A percentile compares a stretch with the other conserved stretches of the same genome.
phyloP scores from a whole-genome alignment of 1,140 invertebrate species.

The Aphis craccivora region DNA sequence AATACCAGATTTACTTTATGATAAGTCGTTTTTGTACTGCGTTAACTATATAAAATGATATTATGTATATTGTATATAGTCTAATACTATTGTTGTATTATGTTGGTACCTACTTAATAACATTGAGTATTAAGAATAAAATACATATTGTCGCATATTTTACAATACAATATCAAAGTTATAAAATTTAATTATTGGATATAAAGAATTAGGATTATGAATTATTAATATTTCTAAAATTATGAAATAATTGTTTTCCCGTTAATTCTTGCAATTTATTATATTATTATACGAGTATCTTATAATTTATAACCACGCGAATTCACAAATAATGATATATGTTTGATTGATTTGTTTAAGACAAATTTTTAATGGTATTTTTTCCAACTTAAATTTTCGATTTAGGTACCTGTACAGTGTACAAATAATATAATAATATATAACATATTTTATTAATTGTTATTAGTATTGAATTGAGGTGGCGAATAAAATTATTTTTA shows the following conservation, averaged over 20 bases:
- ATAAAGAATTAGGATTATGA: neutral
- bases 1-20: no score
- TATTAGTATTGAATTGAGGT: neutral
- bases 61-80: no score
- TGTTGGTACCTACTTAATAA: no score
- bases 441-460: neutral
- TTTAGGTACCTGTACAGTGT: neutral
- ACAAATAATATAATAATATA: neutral
- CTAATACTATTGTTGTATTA: no score
- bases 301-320: neutral
- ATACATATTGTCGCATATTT: no score
- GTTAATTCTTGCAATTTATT: neutral
- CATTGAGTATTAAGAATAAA: no score
- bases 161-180: neutral
- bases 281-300: no score
- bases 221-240: neutral
- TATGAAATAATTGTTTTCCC: neutral
- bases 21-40: no score
- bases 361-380: neutral
- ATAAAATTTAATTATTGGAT: neutral
- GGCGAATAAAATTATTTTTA: neutral
- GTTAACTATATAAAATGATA: no score
- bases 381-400: neutral
- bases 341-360: neutral
- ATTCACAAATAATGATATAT: neutral